phyloP scores from a whole-genome alignment of 1,140 invertebrate species.

The Panagrolaimus sp. region DNA sequence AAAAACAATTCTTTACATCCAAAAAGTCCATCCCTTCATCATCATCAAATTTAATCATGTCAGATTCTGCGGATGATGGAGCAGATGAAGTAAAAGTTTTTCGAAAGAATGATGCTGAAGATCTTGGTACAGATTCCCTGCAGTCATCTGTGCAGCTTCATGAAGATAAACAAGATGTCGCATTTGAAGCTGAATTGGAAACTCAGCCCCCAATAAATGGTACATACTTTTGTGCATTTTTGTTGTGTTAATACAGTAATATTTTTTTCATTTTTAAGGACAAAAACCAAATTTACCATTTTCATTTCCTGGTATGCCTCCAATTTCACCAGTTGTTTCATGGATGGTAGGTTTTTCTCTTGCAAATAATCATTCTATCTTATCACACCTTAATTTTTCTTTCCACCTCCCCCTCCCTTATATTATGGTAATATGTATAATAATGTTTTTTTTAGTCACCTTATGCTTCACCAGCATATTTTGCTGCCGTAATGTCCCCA shows the following conservation, averaged over 20 bases:
- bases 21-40: too few species aligned
- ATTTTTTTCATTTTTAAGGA: constrained; percentile 4
- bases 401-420: background rate
- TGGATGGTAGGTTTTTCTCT: too few species aligned
- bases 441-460: background rate
- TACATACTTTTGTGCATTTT: too few species aligned
- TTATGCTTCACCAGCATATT: background rate
- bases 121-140: constrained; percentile 15
- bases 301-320: background rate
- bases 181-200: constrained; percentile 26
- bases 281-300: background rate
- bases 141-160: constrained; percentile 22
- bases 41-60: constrained; percentile 66
- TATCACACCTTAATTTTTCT: background rate
- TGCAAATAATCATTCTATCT: too few species aligned
- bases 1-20: too few species aligned
- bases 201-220: background rate
- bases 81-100: constrained; percentile 30
- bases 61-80: constrained; percentile 29
- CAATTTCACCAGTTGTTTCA: background rate
- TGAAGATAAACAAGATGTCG: constrained; percentile 33
- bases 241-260: background rate
- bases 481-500: background rate
- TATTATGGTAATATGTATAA: background rate
- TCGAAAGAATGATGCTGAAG: constrained; percentile 18